A percentile compares a stretch with the other conserved stretches of the same genome.
phyloP scores from a whole-genome alignment of 2,113 vertebrate genomes.

The Epinephelus moara region DNA sequence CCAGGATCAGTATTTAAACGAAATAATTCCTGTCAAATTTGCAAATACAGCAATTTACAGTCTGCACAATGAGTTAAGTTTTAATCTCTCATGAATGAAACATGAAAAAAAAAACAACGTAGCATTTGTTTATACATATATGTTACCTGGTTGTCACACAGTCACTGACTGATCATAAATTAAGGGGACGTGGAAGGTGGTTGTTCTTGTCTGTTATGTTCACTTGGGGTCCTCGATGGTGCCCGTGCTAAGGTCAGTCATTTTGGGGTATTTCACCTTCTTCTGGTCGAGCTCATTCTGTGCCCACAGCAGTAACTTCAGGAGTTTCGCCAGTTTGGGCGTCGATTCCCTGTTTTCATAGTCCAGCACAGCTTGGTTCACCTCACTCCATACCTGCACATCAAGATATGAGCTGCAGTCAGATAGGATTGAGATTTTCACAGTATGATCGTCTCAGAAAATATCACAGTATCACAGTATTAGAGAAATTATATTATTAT shows the following conservation, averaged over 20 bases:
- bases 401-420: slow-evolving; percentile 15
- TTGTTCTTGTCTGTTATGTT: slow-evolving; percentile 69
- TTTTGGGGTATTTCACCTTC: slow-evolving; percentile 99
- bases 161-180: slow-evolving; percentile 86
- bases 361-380: slow-evolving; percentile 97
- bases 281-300: slow-evolving; percentile 99
- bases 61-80: slow-evolving; percentile 75
- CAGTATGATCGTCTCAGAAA: no score
- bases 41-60: slow-evolving; percentile 82
- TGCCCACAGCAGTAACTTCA: slow-evolving; percentile 98
- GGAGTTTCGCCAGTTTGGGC: slow-evolving; percentile 97
- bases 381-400: slow-evolving; percentile 97
- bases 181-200: slow-evolving; percentile 67
- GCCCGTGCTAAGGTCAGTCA: slow-evolving; percentile 98
- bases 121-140: slow-evolving; percentile 72
- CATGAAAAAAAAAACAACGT: slow-evolving; percentile 58
- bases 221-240: slow-evolving; percentile 98
- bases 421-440: background rate
- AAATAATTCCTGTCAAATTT: slow-evolving; percentile 64
- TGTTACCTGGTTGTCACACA: slow-evolving; percentile 80
- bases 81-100: slow-evolving; percentile 67
- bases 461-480: no score
- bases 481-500: no score
- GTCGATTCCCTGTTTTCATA: slow-evolving; percentile 97
- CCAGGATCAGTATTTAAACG: slow-evolving; percentile 58